Base-by-base conservation (phyloP, 2,888 invertebrate genomes). In the Nomada ferruginata region DNA sequence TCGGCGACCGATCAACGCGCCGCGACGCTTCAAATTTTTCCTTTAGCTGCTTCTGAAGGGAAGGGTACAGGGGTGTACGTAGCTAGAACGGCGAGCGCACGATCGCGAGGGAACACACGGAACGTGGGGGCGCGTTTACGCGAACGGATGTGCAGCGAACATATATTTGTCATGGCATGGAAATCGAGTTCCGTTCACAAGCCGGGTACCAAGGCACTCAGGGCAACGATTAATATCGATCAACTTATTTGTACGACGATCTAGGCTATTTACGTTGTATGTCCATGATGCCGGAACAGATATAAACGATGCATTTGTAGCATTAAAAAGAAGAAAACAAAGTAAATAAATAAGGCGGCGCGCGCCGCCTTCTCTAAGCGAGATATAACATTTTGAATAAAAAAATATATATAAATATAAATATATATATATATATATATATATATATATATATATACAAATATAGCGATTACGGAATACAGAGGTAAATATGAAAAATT, bases 181-280 rank as follows among this genome's bases (percentile, higher is more conserved):
- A 79, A 73, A 80, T 79, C 75, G 72, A 83, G 79, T 89, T 89
- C 86, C 85, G 88, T 89, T 89, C 83, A 83, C 85, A 90, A 89
- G 88, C 89, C 89, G 87, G 91, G 90, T 91, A 90, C 89, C 90
- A 91, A 91, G 91, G 91, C 91, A 91, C 91, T 91, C 91, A 91
- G 91, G 91, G 91, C 91, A 91, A 91, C 90, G 90, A 89, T 89
- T 85, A 78, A 91, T 89, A 89, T 90, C 87, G 89, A 90, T 91
- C 87, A 87, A 91, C 88, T 91, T 87, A 91, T 91, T 91, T 90
- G 83, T 90, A 91, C 86, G 87, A 88, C 81, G 85, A 90, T 90
- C 86, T 91, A 91, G 89, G 87, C 88, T 90, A 87, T 80, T 89
- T 90, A 88, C 85, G 84, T 91, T 90, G 84, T 85, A 88, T 84